A percentile compares a stretch with the other conserved stretches of the same genome.
These are phyloP conservation scores for Brachionus koreanus DNA, from an alignment of 1,140 invertebrate genomes.

Conservation along the genomic window DNA sequence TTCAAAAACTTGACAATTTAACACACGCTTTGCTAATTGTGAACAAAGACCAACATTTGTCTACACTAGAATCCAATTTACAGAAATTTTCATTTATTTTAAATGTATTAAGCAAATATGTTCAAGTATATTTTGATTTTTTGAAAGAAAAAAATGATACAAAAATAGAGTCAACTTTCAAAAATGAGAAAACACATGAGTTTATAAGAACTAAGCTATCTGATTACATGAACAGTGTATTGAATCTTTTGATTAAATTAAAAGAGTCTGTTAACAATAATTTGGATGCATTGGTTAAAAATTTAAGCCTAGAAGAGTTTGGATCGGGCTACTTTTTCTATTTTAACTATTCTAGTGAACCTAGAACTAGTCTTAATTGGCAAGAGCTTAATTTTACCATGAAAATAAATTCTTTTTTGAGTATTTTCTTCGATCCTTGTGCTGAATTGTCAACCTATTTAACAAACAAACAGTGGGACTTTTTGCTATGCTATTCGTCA, in stretches of 20 bases:
- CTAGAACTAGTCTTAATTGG: background rate
- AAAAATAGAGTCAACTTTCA: background rate
- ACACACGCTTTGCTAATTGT: background rate
- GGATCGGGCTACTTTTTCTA: constrained; percentile 12
- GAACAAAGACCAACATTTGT: background rate
- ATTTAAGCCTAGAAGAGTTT: background rate
- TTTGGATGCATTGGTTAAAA: background rate
- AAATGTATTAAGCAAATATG: constrained; percentile 12
- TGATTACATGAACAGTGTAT: background rate
- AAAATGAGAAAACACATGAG: background rate
- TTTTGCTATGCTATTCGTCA: constrained; percentile 31
- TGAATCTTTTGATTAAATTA: background rate
- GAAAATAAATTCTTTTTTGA: background rate
- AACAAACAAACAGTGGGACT: constrained; percentile 14
- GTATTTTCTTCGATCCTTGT: background rate
- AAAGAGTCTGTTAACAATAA: background rate
- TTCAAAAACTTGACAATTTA: background rate
- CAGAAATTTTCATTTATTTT: background rate
- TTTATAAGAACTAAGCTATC: background rate
- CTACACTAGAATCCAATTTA: background rate
- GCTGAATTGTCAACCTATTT: background rate
- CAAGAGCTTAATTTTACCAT: background rate
- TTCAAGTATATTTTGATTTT: constrained; percentile 25
- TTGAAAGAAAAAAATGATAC: background rate
- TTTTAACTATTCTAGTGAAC: background rate